These are phyloP conservation scores for Probaryconus sp. DNA, from an alignment of 1,140 invertebrate species.

Conservation along the genomic window DNA sequence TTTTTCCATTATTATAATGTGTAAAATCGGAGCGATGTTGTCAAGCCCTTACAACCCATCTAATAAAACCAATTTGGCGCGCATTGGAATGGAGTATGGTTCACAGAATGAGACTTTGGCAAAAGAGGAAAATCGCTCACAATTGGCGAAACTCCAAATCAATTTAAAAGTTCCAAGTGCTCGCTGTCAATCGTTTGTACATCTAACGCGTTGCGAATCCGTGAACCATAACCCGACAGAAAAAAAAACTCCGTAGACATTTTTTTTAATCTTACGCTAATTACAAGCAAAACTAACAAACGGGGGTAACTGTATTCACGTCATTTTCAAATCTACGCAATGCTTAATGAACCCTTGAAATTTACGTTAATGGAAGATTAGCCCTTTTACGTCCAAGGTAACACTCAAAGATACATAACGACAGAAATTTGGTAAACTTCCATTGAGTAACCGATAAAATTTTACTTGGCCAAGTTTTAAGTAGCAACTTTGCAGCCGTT, in stretches of 20 bases:
- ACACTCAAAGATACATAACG: too few species aligned
- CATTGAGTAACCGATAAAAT: constrained; percentile 1
- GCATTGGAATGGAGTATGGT: constrained; percentile 15
- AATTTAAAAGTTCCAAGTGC: constrained; percentile 74
- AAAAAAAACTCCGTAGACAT: constrained; percentile 4
- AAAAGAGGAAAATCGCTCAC: constrained; percentile 66
- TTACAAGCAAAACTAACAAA: constrained; percentile 68
- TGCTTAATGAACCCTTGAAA: constrained; percentile 47
- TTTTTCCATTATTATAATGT: constrained; percentile 27
- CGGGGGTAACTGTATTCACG: too few species aligned
- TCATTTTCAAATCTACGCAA: constrained; percentile 42
- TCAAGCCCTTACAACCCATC: constrained; percentile 51
- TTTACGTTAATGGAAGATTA: too few species aligned
- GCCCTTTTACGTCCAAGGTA: too few species aligned
- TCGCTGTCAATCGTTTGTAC: constrained; percentile 64
- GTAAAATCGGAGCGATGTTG: constrained; percentile 44
- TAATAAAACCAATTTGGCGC: constrained; percentile 73
- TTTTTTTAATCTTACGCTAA: constrained; percentile 59
- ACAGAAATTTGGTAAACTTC: too few species aligned
- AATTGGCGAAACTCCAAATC: constrained; percentile 75
- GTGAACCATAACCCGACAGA: constrained; percentile 67
- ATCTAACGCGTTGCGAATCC: constrained; percentile 60
- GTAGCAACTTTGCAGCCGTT: constrained; percentile 6
- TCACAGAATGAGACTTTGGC: constrained; percentile 4
- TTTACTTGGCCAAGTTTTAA: constrained; percentile 25